Evolutionary conservation across 2,888 invertebrate species (phyloP).

Genomic region (Napeogenes inachia): DNA sequence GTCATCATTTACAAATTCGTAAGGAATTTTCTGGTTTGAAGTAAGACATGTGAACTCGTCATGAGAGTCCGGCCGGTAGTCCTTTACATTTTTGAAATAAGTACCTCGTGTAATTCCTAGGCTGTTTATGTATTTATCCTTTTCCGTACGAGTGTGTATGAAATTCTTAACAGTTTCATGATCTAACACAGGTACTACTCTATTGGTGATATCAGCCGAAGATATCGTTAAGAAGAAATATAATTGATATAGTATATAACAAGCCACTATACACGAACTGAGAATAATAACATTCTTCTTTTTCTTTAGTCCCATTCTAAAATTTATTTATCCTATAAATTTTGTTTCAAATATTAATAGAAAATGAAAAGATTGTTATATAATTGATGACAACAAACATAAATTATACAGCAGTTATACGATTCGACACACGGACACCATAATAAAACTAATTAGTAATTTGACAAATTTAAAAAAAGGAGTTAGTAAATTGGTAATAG

Average conservation of each 20-base stretch:
- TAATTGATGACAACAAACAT: too few relatives aligned
- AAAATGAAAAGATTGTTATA: too few relatives aligned
- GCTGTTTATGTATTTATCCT: conserved; percentile 60
- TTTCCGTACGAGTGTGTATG: conserved; percentile 52
- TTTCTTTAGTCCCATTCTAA: conserved; percentile 46
- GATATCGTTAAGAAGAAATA: conserved; percentile 64
- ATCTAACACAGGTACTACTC: conserved; percentile 48
- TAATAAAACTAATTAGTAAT: too few relatives aligned
- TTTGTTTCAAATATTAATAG: neutral
- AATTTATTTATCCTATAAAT: neutral
- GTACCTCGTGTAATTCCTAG: conserved; percentile 65
- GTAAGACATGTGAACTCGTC: conserved; percentile 66
- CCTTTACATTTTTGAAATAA: conserved; percentile 49
- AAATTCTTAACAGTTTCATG: conserved; percentile 43
- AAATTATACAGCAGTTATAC: too few relatives aligned
- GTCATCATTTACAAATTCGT: conserved; percentile 84
- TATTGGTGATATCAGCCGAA: conserved; percentile 47
- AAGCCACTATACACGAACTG: conserved; percentile 50
- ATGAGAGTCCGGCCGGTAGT: conserved; percentile 57
- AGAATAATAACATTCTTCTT: conserved; percentile 63
- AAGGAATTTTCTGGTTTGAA: conserved; percentile 55
- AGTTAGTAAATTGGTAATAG: too few relatives aligned
- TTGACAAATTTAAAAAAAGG: too few relatives aligned
- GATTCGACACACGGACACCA: too few relatives aligned
- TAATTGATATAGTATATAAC: conserved; percentile 65